Percentiles rank a stretch among this genome's conserved stretches.
Evolutionary conservation across 2,888 invertebrate genomes (phyloP).

Genomic region (Drosophila setosimentum): DNA sequence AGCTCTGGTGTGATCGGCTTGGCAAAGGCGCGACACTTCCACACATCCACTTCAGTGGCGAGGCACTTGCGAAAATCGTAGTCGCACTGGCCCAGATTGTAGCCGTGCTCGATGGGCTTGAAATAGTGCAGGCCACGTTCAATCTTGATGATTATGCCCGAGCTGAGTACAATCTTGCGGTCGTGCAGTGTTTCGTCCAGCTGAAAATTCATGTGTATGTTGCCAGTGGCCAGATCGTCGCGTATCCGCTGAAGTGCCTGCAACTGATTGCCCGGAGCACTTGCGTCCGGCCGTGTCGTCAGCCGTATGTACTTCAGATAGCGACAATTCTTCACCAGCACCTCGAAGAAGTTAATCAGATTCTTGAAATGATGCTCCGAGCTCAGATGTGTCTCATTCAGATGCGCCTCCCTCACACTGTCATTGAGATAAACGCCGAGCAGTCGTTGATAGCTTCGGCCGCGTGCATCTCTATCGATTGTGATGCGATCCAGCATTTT

Average conservation of each 20-base stretch:
- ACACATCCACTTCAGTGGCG: constrained; percentile 93
- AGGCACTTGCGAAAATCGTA: constrained; percentile 91
- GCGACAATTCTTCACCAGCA: constrained; percentile 89
- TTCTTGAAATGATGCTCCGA: constrained; percentile 93
- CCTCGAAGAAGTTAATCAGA: constrained; percentile 92
- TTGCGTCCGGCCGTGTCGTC: constrained; percentile 87
- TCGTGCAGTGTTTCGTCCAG: constrained; percentile 93
- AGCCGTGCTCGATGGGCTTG: constrained; percentile 90
- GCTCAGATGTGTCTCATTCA: constrained; percentile 95
- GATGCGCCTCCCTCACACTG: constrained; percentile 88
- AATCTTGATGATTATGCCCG: constrained; percentile 96
- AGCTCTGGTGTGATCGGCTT: constrained; percentile 32
- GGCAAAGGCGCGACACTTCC: constrained; percentile 70
- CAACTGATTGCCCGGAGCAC: constrained; percentile 86
- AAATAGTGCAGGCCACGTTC: constrained; percentile 95
- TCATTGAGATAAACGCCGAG: constrained; percentile 93
- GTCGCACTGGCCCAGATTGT: constrained; percentile 90
- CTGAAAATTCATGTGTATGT: constrained; percentile 87
- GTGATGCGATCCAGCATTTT: constrained; percentile 90
- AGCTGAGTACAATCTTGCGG: constrained; percentile 94
- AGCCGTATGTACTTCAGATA: constrained; percentile 88
- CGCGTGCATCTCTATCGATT: constrained; percentile 90
- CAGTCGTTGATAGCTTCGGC: constrained; percentile 91
- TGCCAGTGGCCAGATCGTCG: constrained; percentile 87
- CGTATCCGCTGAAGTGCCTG: constrained; percentile 87